Conservation (phyloP, 2,113 vertebrate genomes). For the Xiphorhynchus elegans region DNA sequence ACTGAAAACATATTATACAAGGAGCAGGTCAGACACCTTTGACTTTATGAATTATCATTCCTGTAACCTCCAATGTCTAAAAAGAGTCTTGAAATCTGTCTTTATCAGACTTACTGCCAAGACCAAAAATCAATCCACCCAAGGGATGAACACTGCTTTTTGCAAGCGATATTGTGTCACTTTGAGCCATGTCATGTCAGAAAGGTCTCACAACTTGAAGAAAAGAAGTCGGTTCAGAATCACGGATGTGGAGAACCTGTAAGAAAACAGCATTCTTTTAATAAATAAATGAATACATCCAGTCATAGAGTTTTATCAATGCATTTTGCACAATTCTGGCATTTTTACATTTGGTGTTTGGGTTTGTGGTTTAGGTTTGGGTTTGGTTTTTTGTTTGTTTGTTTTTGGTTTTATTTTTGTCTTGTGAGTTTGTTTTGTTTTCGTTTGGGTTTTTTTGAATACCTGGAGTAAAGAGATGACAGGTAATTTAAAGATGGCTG, state of each 20-base stretch:
- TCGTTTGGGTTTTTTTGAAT: neutral
- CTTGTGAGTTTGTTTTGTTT: neutral
- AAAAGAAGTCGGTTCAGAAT: neutral
- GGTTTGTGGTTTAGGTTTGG: neutral
- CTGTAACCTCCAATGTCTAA: neutral
- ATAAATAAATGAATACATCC: neutral
- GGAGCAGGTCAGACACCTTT: neutral
- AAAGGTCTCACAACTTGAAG: neutral
- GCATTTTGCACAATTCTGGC: neutral
- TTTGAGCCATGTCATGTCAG: neutral
- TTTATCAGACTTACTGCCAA: neutral
- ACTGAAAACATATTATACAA: neutral
- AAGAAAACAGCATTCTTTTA: neutral
- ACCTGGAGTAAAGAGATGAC: fast-evolving
- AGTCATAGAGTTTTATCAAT: neutral
- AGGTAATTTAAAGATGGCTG: neutral
- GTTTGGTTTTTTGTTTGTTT: neutral
- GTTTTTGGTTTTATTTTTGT: neutral
- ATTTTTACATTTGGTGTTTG: neutral
- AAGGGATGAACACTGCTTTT: neutral
- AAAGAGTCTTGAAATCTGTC: neutral
- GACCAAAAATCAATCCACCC: constrained; percentile 1
- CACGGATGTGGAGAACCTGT: neutral
- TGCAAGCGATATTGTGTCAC: neutral
- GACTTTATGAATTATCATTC: neutral